phyloP scores from a whole-genome alignment of 2,113 vertebrate species.

The Myrmophylax atrothorax region DNA sequence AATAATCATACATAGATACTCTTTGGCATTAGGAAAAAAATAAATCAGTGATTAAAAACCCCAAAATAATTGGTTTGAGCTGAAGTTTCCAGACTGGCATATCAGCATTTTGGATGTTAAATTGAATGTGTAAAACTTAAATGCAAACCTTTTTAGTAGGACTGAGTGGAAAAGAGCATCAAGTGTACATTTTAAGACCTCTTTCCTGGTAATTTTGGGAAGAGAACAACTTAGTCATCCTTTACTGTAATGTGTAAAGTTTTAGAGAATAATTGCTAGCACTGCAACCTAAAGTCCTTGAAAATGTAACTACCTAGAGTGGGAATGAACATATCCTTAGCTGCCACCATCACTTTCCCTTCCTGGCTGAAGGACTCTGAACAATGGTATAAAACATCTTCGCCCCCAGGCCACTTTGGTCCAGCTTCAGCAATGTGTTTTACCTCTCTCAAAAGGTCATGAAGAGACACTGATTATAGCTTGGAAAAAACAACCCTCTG shows the following conservation, averaged over 20 bases:
- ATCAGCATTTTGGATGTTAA: background rate
- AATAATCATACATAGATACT: background rate
- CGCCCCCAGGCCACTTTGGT: background rate
- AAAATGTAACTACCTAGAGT: background rate
- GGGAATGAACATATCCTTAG: background rate
- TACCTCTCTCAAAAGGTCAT: background rate
- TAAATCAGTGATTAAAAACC: constrained; percentile 48
- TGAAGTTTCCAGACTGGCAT: background rate
- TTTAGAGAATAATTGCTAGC: background rate
- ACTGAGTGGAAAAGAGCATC: background rate
- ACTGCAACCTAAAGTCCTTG: background rate
- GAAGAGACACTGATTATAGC: background rate
- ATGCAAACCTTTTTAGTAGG: background rate
- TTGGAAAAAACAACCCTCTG: background rate
- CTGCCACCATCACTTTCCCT: background rate
- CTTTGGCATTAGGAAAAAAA: constrained; percentile 15
- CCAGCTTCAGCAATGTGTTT: background rate
- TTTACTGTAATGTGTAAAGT: background rate
- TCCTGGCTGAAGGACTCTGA: background rate
- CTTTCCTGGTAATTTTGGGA: constrained; percentile 7
- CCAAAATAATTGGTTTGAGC: constrained; percentile 23
- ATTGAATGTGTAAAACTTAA: background rate
- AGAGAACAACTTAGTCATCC: background rate
- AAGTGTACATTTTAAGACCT: background rate
- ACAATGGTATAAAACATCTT: background rate